Evolutionary conservation across 35 echinoderm and acorn worm species (phyloP), one percentile per base, ranked within the genome.

Genomic region (Diadema setosum): DNA sequence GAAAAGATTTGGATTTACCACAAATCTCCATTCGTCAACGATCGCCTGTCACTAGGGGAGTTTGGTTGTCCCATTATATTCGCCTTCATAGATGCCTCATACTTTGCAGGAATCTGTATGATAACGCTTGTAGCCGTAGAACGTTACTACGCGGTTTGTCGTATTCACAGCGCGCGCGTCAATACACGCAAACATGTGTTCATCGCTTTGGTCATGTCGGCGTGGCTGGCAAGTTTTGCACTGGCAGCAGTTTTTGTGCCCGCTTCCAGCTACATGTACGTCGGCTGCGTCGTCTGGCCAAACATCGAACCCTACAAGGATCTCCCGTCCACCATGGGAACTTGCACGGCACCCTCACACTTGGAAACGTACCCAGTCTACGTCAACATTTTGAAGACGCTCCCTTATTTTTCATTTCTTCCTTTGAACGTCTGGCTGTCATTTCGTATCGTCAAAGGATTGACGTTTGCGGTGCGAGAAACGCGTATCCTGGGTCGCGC

Each of bases 81-180:
- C 43, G 49, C 63, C 56, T 49, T 90, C 37, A 86, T 75, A 17
- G 87, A 94, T 56, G 44, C 83, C 18, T 75, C 81, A 3, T 94
- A 73, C 20, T 59, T 87, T 65, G 57, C 82, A 3, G 86, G 84
- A 8, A 32, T 93, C 45, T 82, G 36, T n/a, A 75, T 69, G 25
- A 63, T 93, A 31, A 93, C 86, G 14, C 61, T 94, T 14, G 86
- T 89, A 35, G 78, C 86, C 2, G 42, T 94, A 15, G 87, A 94
- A 60, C 46, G 87, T 21, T 94, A 82, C 46, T 89, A 89, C 82
- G 92, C 92, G 12, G 87, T 94, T 17, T 94, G 90, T 81, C 84
- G 46, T 11, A 70, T 65, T 30, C 41, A 91, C 70, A 85, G 45
- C 20, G 84, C 80, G 45, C 84, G 48, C 32, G 81, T 42, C 5